Evolutionary conservation across 2,113 vertebrate genomes (phyloP).

Genomic region (Actenoides lindsayi): DNA sequence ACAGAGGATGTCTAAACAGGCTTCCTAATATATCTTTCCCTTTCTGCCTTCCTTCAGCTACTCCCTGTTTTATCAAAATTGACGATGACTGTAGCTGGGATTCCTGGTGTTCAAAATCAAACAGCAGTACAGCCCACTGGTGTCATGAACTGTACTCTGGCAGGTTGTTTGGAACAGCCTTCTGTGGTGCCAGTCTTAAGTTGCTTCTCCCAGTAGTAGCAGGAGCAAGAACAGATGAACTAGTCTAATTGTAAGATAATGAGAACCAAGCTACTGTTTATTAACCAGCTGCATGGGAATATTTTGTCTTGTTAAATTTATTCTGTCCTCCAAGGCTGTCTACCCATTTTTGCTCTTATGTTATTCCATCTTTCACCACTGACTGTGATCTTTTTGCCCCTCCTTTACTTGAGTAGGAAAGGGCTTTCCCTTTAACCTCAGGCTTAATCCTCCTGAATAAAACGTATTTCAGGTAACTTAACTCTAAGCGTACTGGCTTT

Average conservation of each 20-base stretch:
- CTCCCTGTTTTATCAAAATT: neutral
- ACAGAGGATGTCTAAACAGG: neutral
- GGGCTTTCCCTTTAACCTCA: neutral
- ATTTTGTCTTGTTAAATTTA: neutral
- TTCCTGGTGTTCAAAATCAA: neutral
- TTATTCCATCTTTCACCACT: neutral
- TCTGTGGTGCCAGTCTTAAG: neutral
- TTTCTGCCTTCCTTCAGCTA: neutral
- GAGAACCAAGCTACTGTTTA: neutral
- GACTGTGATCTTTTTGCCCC: neutral
- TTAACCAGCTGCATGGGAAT: neutral
- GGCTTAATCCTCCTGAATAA: neutral
- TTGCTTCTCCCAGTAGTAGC: neutral
- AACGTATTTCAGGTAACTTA: neutral
- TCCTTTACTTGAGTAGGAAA: neutral
- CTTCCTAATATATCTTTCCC: neutral
- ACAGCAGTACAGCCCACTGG: neutral
- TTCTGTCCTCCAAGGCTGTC: neutral
- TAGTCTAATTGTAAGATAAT: neutral
- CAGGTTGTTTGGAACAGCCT: neutral
- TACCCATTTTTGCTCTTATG: neutral
- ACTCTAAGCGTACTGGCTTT: neutral
- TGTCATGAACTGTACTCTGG: neutral
- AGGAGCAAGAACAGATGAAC: neutral
- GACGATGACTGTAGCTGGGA: neutral